These are phyloP conservation scores for Emys orbicularis DNA, from an alignment of 2,797 vertebrate species.

Conservation along the genomic window DNA sequence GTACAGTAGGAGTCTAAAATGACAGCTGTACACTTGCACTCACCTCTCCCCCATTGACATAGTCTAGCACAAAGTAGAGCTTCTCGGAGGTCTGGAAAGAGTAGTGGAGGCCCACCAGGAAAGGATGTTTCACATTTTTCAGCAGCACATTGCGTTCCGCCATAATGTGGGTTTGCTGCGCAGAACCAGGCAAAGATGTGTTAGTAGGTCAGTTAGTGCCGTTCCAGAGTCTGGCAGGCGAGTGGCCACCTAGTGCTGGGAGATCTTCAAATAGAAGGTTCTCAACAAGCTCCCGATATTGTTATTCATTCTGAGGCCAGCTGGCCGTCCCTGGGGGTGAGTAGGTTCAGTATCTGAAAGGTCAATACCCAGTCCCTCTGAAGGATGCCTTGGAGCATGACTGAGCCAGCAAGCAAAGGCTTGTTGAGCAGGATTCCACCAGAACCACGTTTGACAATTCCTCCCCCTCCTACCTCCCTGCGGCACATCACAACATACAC, in stretches of 20 bases:
- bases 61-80: conserved; percentile 98
- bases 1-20: background rate
- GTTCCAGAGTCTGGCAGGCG: background rate
- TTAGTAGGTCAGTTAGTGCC: background rate
- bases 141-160: conserved; percentile 95
- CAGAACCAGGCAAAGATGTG: background rate
- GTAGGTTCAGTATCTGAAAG: background rate
- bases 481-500: rapidly evolving
- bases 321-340: rapidly evolving
- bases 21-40: background rate
- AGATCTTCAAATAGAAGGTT: background rate
- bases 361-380: background rate
- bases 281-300: rapidly evolving
- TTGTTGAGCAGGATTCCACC: background rate
- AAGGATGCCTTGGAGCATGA: background rate
- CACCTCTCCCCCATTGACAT: conserved; percentile 98
- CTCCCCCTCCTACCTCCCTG: background rate
- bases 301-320: background rate
- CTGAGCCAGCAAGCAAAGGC: background rate
- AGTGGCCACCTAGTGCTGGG: background rate
- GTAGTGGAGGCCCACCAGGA: conserved; percentile 95
- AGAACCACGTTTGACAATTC: background rate
- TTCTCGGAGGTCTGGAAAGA: conserved; percentile 98
- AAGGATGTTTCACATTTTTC: conserved; percentile 95
- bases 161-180: conserved; percentile 98